Conservation (phyloP, 2,888 invertebrate species). For the Caradrina kadenii region DNA sequence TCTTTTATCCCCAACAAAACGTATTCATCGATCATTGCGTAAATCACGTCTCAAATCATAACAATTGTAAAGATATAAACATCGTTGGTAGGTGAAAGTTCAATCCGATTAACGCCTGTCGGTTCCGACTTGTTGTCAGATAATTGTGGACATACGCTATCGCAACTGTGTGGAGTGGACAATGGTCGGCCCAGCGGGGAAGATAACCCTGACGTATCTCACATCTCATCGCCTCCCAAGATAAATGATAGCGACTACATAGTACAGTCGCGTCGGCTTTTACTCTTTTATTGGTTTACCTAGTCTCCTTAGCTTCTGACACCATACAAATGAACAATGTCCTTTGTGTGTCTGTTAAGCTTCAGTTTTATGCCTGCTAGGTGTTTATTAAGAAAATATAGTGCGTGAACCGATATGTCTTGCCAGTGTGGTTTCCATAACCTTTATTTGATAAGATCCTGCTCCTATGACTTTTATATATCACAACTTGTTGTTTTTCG, state of each 20-base stretch:
- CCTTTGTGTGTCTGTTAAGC: conserved; percentile 79
- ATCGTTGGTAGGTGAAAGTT: conserved; percentile 69
- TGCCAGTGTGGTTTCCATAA: conserved; percentile 70
- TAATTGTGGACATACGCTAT: conserved; percentile 69
- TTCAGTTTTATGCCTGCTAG: conserved; percentile 65
- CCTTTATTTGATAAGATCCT: conserved; percentile 73
- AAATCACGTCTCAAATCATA: conserved; percentile 48
- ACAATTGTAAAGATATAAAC: conserved; percentile 62
- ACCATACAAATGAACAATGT: conserved; percentile 84
- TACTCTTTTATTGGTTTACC: conserved; percentile 67
- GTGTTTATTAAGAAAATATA: conserved; percentile 67
- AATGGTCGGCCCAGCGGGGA: conserved; percentile 68
- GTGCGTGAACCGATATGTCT: conserved; percentile 56
- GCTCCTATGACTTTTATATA: conserved; percentile 71
- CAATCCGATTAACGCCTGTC: conserved; percentile 73
- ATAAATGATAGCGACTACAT: conserved; percentile 65
- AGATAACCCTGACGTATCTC: conserved; percentile 66
- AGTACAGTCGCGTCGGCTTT: conserved; percentile 59
- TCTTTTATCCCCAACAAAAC: conserved; percentile 43
- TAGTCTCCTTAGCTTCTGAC: conserved; percentile 71
- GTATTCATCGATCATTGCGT: conserved; percentile 59
- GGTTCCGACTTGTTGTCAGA: conserved; percentile 69
- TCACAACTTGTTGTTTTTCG: conserved; percentile 72
- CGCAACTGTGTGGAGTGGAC: conserved; percentile 66
- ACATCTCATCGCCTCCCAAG: conserved; percentile 68